These are phyloP conservation scores for Stegophylla sp. DNA, from an alignment of 2,888 invertebrate genomes.

Conservation along the genomic window DNA sequence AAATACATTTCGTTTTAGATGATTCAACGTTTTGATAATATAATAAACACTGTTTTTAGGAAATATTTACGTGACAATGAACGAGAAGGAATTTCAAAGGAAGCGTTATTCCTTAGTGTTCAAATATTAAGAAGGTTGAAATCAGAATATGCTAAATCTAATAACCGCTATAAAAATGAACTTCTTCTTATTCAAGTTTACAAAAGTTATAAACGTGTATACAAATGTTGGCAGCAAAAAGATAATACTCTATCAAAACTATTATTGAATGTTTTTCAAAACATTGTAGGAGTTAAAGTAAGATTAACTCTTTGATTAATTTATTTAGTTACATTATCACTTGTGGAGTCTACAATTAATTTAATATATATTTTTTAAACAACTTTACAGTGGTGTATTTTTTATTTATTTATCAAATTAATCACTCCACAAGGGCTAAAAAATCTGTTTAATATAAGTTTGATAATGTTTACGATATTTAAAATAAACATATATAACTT, in stretches of 20 bases:
- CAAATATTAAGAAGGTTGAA: conserved; percentile 70
- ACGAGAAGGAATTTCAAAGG: conserved; percentile 79
- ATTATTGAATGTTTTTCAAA: conserved; percentile 51
- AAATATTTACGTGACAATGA: conserved; percentile 86
- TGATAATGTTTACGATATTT: too few species aligned
- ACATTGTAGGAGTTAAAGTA: conserved; percentile 58
- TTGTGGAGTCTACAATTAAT: background rate
- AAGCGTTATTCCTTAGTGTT: conserved; percentile 77
- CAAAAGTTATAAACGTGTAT: conserved; percentile 55
- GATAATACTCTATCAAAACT: conserved; percentile 57
- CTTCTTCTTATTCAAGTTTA: conserved; percentile 59
- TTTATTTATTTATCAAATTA: too few species aligned
- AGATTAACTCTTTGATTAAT: background rate
- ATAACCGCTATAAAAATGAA: conserved; percentile 52
- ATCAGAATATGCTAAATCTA: conserved; percentile 28
- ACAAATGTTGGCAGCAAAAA: conserved; percentile 52
- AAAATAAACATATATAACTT: too few species aligned
- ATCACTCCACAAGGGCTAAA: too few species aligned
- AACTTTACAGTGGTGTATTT: too few species aligned
- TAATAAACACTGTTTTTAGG: conserved; percentile 65
- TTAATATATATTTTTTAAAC: background rate
- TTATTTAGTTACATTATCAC: background rate
- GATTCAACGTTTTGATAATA: background rate
- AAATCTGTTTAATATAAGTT: too few species aligned
- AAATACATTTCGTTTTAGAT: conserved; percentile 25